Evolutionary conservation across 2,797 vertebrate genomes (phyloP), one percentile per base, ranked within the genome.

Genomic region (Alexandromys oeconomus): DNA sequence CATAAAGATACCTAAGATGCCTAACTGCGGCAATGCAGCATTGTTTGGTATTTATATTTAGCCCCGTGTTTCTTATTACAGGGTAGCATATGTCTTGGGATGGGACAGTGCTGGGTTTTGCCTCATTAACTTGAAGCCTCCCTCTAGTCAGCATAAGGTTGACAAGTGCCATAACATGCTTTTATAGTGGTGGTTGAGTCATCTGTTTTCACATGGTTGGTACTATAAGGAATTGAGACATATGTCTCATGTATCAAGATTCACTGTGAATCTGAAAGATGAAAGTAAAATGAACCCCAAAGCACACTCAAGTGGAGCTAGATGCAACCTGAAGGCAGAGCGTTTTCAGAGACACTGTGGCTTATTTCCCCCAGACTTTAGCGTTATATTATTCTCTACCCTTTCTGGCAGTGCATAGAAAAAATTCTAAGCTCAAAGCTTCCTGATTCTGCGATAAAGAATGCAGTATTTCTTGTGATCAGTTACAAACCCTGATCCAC

Each of bases 201-300:
- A 87, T 79, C 69, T 82, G 43, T 85, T 97, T 95, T 97, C 81
- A 91, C 59, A 86, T 12, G 13, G 89, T 61, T 34, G 87, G 15
- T 85, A 59, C 0, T 87, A 9, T 89, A 92, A 0, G 78, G 23
- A 94, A 92, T 65, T 85, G 71, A 97, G 82, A 92, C 93, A 91
- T 93, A 89, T 71, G 87, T 94, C 93, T 96, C 61, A 91, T 96
- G 1, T 97, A 51, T 96, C 71, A 95, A 71, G 95, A 92, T 87
- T 17, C 48, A 87, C 73, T 92, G 14, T 96, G 95, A 84, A 79
- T 71, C 91, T 74, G 94, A 87, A 61, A 89, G 77, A 88, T 10
- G 29, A 96, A 96, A 92, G 48, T 87, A 92, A 96, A 97, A 95
- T 87, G 93, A 92, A 92, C 17, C 40, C 51, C 79, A 74, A 31